phyloP scores from a whole-genome alignment of 2,113 vertebrate species.

The Nannobrachium achirus region DNA sequence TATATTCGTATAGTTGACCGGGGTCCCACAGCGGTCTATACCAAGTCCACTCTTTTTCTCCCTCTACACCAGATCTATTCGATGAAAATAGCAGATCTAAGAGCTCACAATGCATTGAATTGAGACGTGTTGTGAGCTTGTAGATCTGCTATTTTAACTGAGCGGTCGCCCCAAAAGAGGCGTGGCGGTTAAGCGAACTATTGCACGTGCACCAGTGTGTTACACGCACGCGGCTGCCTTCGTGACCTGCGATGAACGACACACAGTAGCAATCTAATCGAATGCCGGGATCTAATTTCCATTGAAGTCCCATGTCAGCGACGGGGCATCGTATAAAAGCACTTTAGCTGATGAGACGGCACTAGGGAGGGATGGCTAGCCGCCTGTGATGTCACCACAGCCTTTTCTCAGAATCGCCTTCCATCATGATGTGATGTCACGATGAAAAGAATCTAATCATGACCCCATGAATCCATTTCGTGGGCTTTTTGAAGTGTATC shows the following conservation, averaged over 20 bases:
- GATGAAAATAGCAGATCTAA: too few relatives aligned
- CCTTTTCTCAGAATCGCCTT: conserved; percentile 16
- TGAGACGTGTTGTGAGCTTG: too few relatives aligned
- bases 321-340: conserved; percentile 55
- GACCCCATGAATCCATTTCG: background rate
- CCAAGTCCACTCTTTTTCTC: too few relatives aligned
- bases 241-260: background rate
- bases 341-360: conserved; percentile 68
- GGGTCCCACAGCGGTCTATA: too few relatives aligned
- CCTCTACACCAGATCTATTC: too few relatives aligned
- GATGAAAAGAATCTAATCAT: background rate
- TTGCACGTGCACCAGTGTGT: background rate
- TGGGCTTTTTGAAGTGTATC: too few relatives aligned
- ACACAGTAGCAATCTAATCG: conserved; percentile 43
- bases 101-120: too few relatives aligned
- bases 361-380: conserved; percentile 29
- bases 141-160: too few relatives aligned
- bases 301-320: conserved; percentile 32
- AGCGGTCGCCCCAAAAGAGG: too few relatives aligned
- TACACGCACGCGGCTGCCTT: background rate
- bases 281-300: conserved; percentile 33
- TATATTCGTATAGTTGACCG: too few relatives aligned
- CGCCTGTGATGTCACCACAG: conserved; percentile 43
- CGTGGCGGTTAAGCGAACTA: too few relatives aligned
- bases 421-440: conserved; percentile 46